Base-by-base conservation (phyloP, 1,140 invertebrate genomes). In the Brachionus manjavacas region DNA sequence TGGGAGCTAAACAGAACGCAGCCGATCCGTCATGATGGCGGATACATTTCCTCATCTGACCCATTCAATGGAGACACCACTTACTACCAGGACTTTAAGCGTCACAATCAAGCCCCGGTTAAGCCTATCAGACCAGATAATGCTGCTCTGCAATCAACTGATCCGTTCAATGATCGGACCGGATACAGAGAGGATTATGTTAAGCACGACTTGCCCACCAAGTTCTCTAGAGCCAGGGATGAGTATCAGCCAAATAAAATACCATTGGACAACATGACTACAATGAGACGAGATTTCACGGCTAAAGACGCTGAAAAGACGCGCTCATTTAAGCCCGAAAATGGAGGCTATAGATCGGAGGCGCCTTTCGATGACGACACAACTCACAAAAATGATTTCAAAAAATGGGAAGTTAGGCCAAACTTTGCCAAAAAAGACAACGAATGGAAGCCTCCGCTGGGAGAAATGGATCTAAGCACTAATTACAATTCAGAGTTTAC, bases 381-480 rank as follows among this genome's bases (percentile, higher is more conserved):
- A 12, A 90, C 89, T 14, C 86, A 87, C 46, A 87, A 86, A 74
- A 86, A 86, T 72, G 89, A 90, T 86, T 90, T 87, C 84, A 86
- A 87, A 23, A 86, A 84, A 80, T 90, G 89, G 89, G 86, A 87
- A 78, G 84, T 87, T 6, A 86, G 87, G 64, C 85, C 86, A 74
- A 89, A 88, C 14, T 85, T 85, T 86, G 83, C 86, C 41, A 86
- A 88, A 70, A 79, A 87, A 60, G 86, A 86, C 25, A 55, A 87
- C 68, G 84, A 83, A 20, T 88, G 87, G 85, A 70, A 86, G 85
- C 87, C 87, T 76, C 89, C 89, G 60, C 87, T 87, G 16, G 90
- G 90, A 2, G 87, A 87, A 7, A 89, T 91, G 87, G 89, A 90
- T 35, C 85, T 87, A 52, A 86, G 87, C 41, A 90, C 90, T 12